phyloP scores from a whole-genome alignment of 2,113 vertebrate species.

The pig (Sus scrofa) region DNA sequence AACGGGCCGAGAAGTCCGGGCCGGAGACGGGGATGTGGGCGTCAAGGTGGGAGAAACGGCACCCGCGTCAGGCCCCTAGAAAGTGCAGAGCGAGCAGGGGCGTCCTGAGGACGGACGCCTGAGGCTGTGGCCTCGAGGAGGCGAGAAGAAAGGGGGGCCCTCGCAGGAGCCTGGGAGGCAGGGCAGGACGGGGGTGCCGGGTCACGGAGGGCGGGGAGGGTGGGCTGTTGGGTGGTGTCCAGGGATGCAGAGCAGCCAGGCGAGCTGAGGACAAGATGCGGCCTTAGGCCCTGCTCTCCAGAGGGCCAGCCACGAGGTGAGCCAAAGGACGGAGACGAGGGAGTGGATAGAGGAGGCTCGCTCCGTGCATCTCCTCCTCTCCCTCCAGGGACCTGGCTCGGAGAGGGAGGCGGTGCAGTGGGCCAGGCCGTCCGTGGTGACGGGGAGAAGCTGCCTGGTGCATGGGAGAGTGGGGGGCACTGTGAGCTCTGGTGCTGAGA shows the following conservation, averaged over 20 bases:
- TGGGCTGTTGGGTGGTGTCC: background rate
- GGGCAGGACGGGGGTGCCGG: background rate
- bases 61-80: background rate
- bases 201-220: background rate
- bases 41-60: background rate
- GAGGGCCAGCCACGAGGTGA: background rate
- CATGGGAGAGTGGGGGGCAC: background rate
- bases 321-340: too few relatives aligned
- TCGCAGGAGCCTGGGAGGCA: background rate
- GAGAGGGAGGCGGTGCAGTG: background rate
- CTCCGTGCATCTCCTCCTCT: too few relatives aligned
- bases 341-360: too few relatives aligned
- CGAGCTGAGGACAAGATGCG: background rate
- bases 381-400: background rate
- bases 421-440: background rate
- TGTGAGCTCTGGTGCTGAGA: background rate
- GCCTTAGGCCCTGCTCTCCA: background rate
- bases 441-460: background rate
- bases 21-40: background rate
- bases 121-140: background rate
- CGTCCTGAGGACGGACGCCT: background rate
- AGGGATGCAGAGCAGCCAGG: background rate
- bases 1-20: constrained; percentile 13
- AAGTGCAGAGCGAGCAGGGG: background rate
- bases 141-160: background rate